phyloP scores from a whole-genome alignment of 2,888 invertebrate genomes.

The Drosophila gaucha region DNA sequence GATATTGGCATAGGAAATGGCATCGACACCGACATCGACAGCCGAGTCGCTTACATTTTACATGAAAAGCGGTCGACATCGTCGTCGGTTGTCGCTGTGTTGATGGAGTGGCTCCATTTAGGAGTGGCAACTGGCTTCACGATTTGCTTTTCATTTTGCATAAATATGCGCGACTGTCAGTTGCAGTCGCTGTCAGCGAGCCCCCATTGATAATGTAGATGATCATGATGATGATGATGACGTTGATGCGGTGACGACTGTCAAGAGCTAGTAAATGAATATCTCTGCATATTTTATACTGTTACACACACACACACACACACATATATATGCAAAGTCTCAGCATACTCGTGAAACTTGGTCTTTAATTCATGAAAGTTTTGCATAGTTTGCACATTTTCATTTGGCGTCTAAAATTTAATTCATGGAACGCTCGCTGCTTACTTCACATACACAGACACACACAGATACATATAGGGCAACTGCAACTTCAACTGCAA shows the following conservation, averaged over 20 bases:
- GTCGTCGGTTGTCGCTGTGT: constrained; percentile 31
- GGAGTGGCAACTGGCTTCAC: constrained; percentile 65
- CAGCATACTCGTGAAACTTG: too few species aligned
- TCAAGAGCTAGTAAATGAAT: constrained; percentile 50
- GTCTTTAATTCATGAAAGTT: constrained; percentile 70
- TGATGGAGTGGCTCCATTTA: constrained; percentile 68
- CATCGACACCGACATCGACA: constrained; percentile 26
- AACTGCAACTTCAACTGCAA: constrained; percentile 25
- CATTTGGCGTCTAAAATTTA: constrained; percentile 49
- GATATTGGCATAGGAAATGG: constrained; percentile 41
- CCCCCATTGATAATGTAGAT: constrained; percentile 40
- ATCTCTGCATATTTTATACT: constrained; percentile 23
- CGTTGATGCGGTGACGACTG: constrained; percentile 40
- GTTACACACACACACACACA: constrained; percentile 9
- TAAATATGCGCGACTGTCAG: constrained; percentile 72
- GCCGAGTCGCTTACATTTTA: constrained; percentile 35
- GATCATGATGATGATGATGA: constrained; percentile 38
- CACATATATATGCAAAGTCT: neutral
- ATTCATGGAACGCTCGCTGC: constrained; percentile 62
- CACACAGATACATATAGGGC: neutral
- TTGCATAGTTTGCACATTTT: constrained; percentile 60
- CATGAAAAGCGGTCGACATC: constrained; percentile 29
- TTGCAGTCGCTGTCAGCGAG: constrained; percentile 52
- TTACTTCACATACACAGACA: constrained; percentile 12
- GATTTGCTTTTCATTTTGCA: constrained; percentile 73